Base-by-base conservation (phyloP, 2,797 vertebrate genomes). In the Orientallactaga sibirica region DNA sequence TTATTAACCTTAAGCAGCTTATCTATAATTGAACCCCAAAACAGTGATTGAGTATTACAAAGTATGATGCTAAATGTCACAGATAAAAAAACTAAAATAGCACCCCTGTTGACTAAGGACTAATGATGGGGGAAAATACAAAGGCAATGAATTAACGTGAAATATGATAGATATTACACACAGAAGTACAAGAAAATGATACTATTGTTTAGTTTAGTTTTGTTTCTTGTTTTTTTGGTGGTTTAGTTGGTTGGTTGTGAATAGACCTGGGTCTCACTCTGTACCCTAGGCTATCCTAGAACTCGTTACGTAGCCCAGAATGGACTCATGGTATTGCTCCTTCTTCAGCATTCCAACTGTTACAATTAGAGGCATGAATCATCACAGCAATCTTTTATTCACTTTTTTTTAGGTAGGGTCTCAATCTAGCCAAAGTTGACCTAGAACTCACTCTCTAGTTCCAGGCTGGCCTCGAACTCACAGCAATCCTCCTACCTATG, bases 1-100 rank as follows among this genome's bases (percentile, higher is more conserved):
- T 86, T 75, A 79, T 80, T 91, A 91, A 58, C 71, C 79, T 67
- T 86, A 25, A 68, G 66, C 5, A 90, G 48, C 82, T 86, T 37
- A 48, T 73, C 73, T 80, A 66, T 43, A 79, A 90, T 55, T 84
- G 10, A 71, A 25, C 66, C 76, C 33, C 2, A 5, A 0, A 43
- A 10, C 48, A 48, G 48, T 64, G 24, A 52, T 2, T 16, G 70
- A 33, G 0, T 8, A n/a, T 73, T 27, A 0, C 10, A n/a, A 43
- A 61, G 22, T 33, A 16, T 75, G 5, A 3, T 19, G 27, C 37
- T 73, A 90, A 81, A 33, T 68, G 58, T 27, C 4, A 48, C 58
- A 62, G 48, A 78, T 33, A 37, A 68, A 61, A 68, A 67, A 22
- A 62, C 80, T 18, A 16, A 81, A 70, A 58, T 2, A 20, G 6